Percentiles rank a stretch among this genome's conserved stretches.
Conservation (phyloP, 1,140 invertebrate genomes). For the Calosoma granatense region DNA sequence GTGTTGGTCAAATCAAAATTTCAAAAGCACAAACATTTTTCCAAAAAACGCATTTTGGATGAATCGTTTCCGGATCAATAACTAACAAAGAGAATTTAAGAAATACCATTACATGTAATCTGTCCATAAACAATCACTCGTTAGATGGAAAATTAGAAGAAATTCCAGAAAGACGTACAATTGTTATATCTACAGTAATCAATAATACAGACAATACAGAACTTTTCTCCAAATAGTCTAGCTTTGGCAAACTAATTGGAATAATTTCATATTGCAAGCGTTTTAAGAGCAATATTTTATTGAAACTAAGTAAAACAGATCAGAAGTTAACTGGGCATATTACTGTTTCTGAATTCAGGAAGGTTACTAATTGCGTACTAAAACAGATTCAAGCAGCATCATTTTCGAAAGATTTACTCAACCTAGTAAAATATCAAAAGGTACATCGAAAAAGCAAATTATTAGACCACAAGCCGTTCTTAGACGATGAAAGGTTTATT, state of each 20-base stretch:
- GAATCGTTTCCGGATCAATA: too few relatives aligned
- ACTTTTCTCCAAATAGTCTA: too few relatives aligned
- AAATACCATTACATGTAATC: too few relatives aligned
- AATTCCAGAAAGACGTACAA: too few relatives aligned
- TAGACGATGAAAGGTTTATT: slow-evolving; percentile 28
- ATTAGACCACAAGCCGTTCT: slow-evolving; percentile 22
- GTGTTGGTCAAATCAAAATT: too few relatives aligned
- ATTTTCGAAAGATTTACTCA: slow-evolving; percentile 11
- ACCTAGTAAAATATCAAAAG: slow-evolving; percentile 9
- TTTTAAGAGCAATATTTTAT: too few relatives aligned
- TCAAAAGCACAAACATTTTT: too few relatives aligned
- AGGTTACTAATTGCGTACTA: not conserved
- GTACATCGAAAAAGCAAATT: slow-evolving; percentile 10
- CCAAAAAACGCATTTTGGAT: too few relatives aligned
- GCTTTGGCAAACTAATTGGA: not conserved
- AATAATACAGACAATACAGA: not conserved
- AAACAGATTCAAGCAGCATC: too few relatives aligned
- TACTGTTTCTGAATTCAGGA: not conserved
- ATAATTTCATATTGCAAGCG: not conserved
- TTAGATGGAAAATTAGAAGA: too few relatives aligned
- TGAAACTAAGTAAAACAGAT: slow-evolving; percentile 11
- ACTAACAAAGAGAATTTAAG: too few relatives aligned
- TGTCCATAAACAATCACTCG: too few relatives aligned
- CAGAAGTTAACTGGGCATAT: not conserved
- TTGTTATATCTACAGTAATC: not conserved